Evolutionary conservation across 2,888 invertebrate species (phyloP), one percentile per base, ranked within the genome.

Genomic region (Nymphalis urticae): DNA sequence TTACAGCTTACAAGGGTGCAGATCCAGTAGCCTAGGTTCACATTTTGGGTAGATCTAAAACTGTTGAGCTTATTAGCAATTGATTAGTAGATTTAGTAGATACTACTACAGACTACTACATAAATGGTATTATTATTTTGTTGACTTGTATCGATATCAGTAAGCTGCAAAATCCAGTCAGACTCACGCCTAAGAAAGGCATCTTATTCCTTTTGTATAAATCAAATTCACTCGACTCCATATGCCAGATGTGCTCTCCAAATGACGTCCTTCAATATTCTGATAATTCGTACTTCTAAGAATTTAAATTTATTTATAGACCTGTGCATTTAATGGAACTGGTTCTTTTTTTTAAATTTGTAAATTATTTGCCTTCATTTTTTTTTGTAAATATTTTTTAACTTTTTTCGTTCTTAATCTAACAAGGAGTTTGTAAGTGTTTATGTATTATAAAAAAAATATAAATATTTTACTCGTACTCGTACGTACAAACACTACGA

Each of bases 201-300:
- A 9, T 58, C 36, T 58, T 8, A 36, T 32, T 36, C 36, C n/a
- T 32, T 27, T 58, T 32, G 27, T 36, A n/a, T 58, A 58, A 36
- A 19, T 51, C 27, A 61, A 53, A 53, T 60, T 53, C 66, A 32
- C 61, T 53, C 51, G 27, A 54, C 53, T 61, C 50, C 48, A 48
- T 48, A 7, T 17, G 21, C 53, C 61, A 66, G 59, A 51, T 61
- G 47, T 59, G 66, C 59, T 60, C 50, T n/a, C 24, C 42, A 51
- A 48, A 54, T 42, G 36, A 32, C 32, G 59, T 47, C 27, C 16
- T 54, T 5, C 27, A 54, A 54, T 66, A 27, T 53, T 51, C 42
- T 51, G 59, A 54, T 27, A 54, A 54, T 21, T 54, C 54, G 27
- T 13, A 27, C 13, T 54, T 21, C 27, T 54, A 32, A 54, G 32